Evolutionary conservation across 1,140 invertebrate genomes (phyloP), one percentile per base, ranked within the genome.

Genomic region (Gonatopus flavifemur): DNA sequence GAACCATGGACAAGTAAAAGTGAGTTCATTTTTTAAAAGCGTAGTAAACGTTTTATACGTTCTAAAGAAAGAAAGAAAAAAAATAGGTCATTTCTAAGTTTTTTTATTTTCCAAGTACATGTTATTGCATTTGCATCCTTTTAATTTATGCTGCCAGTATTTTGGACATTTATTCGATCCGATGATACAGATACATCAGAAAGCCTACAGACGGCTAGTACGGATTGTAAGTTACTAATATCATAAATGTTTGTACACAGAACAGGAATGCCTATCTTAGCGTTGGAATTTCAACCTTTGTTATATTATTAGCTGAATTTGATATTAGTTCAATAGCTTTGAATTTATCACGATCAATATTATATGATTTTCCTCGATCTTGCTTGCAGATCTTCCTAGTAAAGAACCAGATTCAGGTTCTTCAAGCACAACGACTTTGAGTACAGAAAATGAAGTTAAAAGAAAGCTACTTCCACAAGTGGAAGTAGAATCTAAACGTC

Each of bases 391-490:
- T 63, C 57, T 71, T 16, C 69, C 74, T 40, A 67, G 69, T 40
- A 74, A 80, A 57, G 80, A 81, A 38, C 69, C 72, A 8, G 79
- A 81, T 38, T 79, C 72, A 5, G 80, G 79, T 54, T 81, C 80
- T 38, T 79, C 77, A 3, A 81, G 77, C 55, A 79, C 77, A 36
- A 81, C 80, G n/a, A 78, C 80, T 1, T 64, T 82, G 3, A 82
- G 80, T 36, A 66, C 82, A 30, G 82, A 83, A 46, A 81, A 82
- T 39, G 81, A 83, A 35, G 72, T 69, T 10, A 77, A 76, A 31
- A 62, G 70, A 21, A 77, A 72, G 16, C 54, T 78, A 8, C 33
- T 79, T 22, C 76, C 74, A 2, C 67, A 71, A 20, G 20, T 52
- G 3, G 69, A 71, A 12, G 50, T 69, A 2, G 74, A 78, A 40